Percentiles rank a stretch among this genome's conserved stretches.
These are phyloP conservation scores for Caenorhabditis plicata DNA, from an alignment of 2,888 invertebrate genomes.

Conservation along the genomic window DNA sequence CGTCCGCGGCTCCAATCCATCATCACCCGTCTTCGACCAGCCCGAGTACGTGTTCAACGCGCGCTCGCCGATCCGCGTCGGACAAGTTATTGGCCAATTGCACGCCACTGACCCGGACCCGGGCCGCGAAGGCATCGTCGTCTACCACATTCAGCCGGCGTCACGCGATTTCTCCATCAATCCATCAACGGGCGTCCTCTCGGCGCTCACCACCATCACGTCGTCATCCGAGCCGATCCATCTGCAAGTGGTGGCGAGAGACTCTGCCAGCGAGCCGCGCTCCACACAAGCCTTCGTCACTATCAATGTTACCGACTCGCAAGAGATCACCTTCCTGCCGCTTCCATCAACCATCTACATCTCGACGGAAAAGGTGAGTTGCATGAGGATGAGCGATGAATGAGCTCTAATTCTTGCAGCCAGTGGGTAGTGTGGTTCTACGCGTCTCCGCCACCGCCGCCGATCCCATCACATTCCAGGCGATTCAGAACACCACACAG, in stretches of 20 bases:
- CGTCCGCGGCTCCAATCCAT: slow-evolving; percentile 52
- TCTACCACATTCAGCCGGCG: slow-evolving; percentile 17
- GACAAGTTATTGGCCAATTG: slow-evolving; percentile 45
- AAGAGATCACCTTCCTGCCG: slow-evolving; percentile 52
- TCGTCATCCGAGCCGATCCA: slow-evolving; percentile 48
- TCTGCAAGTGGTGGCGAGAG: slow-evolving; percentile 47
- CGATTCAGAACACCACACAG: slow-evolving; percentile 32
- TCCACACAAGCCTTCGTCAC: slow-evolving; percentile 8
- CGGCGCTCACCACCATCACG: slow-evolving; percentile 30
- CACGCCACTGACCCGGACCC: slow-evolving; percentile 59
- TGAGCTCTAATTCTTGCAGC: too few species aligned
- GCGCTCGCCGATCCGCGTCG: slow-evolving; percentile 43
- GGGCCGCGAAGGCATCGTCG: slow-evolving; percentile 49
- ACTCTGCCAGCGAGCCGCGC: neutral
- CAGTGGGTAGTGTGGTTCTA: slow-evolving; percentile 52
- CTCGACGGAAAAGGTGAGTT: slow-evolving; percentile 58
- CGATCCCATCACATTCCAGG: slow-evolving; percentile 35
- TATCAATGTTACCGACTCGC: slow-evolving; percentile 33
- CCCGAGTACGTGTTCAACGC: slow-evolving; percentile 45
- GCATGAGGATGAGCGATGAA: too few species aligned
- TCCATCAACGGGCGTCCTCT: slow-evolving; percentile 49
- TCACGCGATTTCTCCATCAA: slow-evolving; percentile 37
- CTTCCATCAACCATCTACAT: slow-evolving; percentile 61
- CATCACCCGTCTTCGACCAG: slow-evolving; percentile 57
- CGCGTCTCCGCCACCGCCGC: slow-evolving; percentile 28